These are phyloP conservation scores for Sphaeramia orbicularis DNA, from an alignment of 2,797 vertebrate genomes.

Conservation along the genomic window DNA sequence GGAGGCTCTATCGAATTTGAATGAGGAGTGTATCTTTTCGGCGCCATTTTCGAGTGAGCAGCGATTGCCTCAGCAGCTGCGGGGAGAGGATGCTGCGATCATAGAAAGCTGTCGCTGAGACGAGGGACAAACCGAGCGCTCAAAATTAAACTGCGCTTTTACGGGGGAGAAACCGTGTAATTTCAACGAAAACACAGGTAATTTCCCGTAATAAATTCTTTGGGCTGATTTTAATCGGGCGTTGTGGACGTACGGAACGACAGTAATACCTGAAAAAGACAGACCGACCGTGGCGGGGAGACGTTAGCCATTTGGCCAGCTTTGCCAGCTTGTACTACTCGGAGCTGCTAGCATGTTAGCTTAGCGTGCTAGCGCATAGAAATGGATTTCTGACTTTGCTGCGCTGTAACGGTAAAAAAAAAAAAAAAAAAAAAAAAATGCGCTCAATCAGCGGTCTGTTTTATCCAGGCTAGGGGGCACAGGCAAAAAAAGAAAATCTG, in stretches of 20 bases:
- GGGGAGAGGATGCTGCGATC: conserved; percentile 77
- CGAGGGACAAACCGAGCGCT: conserved; percentile 51
- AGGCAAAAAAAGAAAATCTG: neutral
- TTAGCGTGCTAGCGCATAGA: conserved; percentile 65
- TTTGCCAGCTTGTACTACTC: conserved; percentile 69
- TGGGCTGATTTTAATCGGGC: conserved; percentile 28
- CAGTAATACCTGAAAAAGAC: conserved; percentile 41
- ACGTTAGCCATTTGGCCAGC: conserved; percentile 81
- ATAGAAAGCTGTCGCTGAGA: conserved; percentile 60
- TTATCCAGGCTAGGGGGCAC: conserved; percentile 23
- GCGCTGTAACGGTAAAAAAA: conserved; percentile 60
- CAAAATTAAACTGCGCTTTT: conserved; percentile 63
- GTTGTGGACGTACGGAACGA: conserved; percentile 10
- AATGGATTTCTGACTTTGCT: conserved; percentile 69
- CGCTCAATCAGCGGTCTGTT: conserved; percentile 44
- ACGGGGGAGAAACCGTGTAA: conserved; percentile 13
- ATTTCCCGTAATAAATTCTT: conserved; percentile 29
- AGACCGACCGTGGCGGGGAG: conserved; percentile 70
- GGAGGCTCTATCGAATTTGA: conserved; percentile 98
- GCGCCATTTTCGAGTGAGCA: conserved; percentile 99
- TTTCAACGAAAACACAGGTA: conserved; percentile 66
- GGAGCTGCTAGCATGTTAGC: conserved; percentile 74
- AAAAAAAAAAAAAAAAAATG: conserved; percentile 42
- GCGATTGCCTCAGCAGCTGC: conserved; percentile 87
- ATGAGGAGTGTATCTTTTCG: conserved; percentile 97